Percentiles rank a stretch among this genome's conserved stretches.
Conservation (phyloP, 2,113 vertebrate genomes). For the Xerus inauris region DNA sequence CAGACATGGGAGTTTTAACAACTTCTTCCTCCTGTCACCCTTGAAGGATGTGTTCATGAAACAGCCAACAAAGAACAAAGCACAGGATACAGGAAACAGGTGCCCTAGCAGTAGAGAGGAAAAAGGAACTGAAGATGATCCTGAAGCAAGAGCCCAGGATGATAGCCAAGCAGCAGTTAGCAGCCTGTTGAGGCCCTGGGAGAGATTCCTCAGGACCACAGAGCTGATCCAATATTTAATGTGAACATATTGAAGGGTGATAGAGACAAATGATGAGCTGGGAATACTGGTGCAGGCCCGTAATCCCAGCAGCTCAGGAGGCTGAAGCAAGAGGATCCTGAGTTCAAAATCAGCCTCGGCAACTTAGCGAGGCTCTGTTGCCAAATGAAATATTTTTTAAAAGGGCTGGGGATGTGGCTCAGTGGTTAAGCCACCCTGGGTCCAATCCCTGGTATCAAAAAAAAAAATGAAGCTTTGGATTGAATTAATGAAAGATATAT, state of each 20-base stretch:
- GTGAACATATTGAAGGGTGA: neutral
- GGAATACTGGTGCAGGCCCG: neutral
- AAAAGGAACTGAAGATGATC: neutral
- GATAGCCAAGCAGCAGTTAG: neutral
- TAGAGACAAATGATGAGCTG: neutral
- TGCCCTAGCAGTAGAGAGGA: neutral
- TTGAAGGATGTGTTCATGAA: neutral
- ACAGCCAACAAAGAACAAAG: neutral
- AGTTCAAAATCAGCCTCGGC: too few species aligned
- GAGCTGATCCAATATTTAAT: neutral
- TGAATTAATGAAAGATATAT: neutral
- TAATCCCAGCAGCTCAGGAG: too few species aligned
- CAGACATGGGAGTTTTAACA: neutral
- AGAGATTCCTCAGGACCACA: neutral
- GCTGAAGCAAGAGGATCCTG: too few species aligned
- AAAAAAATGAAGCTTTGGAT: too few species aligned
- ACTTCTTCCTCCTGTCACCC: neutral
- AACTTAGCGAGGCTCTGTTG: too few species aligned
- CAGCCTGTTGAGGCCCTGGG: neutral
- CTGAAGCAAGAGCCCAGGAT: neutral
- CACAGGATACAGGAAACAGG: neutral
- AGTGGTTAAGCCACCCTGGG: too few species aligned
- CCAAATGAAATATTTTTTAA: too few species aligned
- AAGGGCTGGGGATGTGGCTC: too few species aligned
- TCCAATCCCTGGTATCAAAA: too few species aligned